These are phyloP conservation scores for Steinernema carpocapsae DNA, from an alignment of 2,888 invertebrate genomes.

Conservation along the genomic window DNA sequence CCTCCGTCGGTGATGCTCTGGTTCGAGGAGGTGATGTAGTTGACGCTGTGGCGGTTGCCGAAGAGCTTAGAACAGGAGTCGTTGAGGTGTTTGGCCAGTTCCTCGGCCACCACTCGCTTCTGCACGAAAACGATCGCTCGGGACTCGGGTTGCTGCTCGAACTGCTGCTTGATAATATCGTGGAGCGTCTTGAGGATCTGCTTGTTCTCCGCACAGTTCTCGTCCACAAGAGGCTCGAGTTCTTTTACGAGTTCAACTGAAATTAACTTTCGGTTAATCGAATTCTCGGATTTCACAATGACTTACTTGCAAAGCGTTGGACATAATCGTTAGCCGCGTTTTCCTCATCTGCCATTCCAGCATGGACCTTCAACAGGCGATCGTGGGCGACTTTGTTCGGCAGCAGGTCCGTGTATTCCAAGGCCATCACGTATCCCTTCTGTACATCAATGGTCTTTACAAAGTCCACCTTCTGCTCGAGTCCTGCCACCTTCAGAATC, in stretches of 20 bases:
- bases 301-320: neutral
- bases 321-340: neutral
- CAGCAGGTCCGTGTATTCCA: constrained; percentile 10
- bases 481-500: too few species aligned
- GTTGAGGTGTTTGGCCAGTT: constrained; percentile 46
- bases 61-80: neutral
- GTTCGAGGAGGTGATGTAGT: constrained; percentile 37
- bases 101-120: constrained; percentile 46
- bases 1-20: constrained; percentile 42
- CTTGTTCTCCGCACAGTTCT: neutral
- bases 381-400: neutral
- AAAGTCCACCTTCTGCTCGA: too few species aligned
- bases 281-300: neutral
- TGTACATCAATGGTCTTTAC: neutral
- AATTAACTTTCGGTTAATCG: neutral
- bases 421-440: constrained; percentile 4
- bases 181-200: constrained; percentile 18
- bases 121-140: constrained; percentile 50
- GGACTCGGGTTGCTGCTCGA: constrained; percentile 38
- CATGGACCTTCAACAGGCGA: neutral
- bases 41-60: constrained; percentile 1
- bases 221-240: neutral
- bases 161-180: neutral
- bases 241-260: neutral
- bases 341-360: neutral